phyloP scores from a whole-genome alignment of 2,113 vertebrate species.

The Cettia cetti region DNA sequence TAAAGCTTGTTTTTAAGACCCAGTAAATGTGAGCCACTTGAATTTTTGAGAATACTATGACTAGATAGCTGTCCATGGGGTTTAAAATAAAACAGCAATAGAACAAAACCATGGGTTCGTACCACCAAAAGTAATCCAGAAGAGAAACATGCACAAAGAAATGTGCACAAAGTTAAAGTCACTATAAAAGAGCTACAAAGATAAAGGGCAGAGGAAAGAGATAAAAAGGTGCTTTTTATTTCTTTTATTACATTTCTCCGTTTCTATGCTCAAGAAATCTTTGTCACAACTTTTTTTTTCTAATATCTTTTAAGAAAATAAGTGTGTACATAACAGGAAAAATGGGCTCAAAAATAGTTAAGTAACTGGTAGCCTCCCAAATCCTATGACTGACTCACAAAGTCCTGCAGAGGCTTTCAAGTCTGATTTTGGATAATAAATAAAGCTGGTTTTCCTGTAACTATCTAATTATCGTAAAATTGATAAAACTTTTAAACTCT shows the following conservation, averaged over 20 bases:
- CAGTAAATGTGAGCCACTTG: background rate
- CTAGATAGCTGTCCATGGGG: background rate
- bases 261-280: background rate
- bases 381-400: background rate
- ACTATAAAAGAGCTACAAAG: background rate
- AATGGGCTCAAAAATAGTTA: background rate
- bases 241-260: background rate
- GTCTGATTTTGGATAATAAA: conserved; percentile 38
- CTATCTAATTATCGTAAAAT: conserved; percentile 64
- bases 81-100: background rate
- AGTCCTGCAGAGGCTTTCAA: background rate
- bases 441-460: conserved; percentile 57
- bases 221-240: background rate
- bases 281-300: background rate
- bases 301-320: background rate
- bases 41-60: background rate
- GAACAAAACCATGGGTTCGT: background rate
- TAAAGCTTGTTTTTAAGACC: background rate
- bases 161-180: background rate
- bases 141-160: background rate
- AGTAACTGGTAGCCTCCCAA: background rate
- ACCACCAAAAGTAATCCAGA: background rate
- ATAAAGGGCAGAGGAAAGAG: background rate
- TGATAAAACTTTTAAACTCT: conserved; percentile 60
- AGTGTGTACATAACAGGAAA: background rate